Evolutionary conservation across 2,888 invertebrate species (phyloP).

Genomic region (Troides oblongomaculatus): DNA sequence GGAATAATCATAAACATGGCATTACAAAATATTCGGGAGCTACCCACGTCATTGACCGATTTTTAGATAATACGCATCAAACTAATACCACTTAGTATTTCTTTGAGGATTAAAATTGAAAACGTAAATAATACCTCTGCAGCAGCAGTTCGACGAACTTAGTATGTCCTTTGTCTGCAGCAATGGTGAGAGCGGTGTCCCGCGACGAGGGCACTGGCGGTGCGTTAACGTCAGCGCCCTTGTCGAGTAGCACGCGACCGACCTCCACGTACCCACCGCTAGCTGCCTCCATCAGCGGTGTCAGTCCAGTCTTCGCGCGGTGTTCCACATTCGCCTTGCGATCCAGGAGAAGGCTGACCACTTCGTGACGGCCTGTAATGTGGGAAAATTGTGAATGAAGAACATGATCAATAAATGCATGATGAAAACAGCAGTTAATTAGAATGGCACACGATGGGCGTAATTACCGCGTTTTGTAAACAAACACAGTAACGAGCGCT

Average conservation of each 20-base stretch:
- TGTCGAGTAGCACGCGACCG: constrained; percentile 95
- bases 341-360: constrained; percentile 96
- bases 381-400: too few species aligned
- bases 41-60: too few species aligned
- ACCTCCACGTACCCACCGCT: constrained; percentile 99
- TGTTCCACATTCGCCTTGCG: constrained; percentile 99
- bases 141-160: constrained; percentile 93
- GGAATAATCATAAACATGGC: too few species aligned
- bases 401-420: too few species aligned
- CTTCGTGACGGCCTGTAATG: constrained; percentile 89
- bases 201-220: constrained; percentile 98
- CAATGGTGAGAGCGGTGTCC: constrained; percentile 99
- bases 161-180: constrained; percentile 99
- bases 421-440: too few species aligned
- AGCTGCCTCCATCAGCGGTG: constrained; percentile 99
- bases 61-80: too few species aligned
- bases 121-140: constrained; percentile 67
- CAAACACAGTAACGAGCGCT: too few species aligned
- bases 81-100: too few species aligned
- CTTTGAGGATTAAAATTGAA: too few species aligned
- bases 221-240: constrained; percentile 99
- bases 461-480: too few species aligned
- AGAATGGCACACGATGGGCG: too few species aligned
- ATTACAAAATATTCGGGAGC: too few species aligned
- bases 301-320: constrained; percentile 98